A percentile compares a stretch with the other conserved stretches of the same genome.
Evolutionary conservation across 1,140 invertebrate genomes (phyloP).

Genomic region (Battus philenor): DNA sequence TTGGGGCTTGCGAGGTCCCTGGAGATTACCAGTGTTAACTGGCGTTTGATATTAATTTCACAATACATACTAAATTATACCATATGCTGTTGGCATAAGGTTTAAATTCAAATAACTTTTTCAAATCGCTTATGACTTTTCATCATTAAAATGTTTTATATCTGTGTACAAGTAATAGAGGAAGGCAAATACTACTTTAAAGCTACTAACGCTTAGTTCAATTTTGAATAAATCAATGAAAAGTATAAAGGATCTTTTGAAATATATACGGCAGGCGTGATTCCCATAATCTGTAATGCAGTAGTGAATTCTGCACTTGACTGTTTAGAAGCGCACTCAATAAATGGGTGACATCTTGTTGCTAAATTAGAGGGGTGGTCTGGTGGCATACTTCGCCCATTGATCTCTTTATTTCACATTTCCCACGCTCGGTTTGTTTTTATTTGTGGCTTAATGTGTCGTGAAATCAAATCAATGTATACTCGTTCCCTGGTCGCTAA

Average conservation of each 20-base stretch:
- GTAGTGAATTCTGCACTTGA: slow-evolving; percentile 68
- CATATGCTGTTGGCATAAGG: slow-evolving; percentile 6
- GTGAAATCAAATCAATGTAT: too few relatives aligned
- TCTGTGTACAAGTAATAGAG: too few relatives aligned
- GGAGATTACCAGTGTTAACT: slow-evolving; percentile 54
- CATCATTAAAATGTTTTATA: slow-evolving; percentile 9
- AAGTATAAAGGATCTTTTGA: slow-evolving; percentile 22
- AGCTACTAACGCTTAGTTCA: too few relatives aligned
- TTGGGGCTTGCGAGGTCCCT: slow-evolving; percentile 44
- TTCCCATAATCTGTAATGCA: slow-evolving; percentile 64
- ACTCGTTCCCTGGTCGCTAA: too few relatives aligned
- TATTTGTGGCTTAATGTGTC: slow-evolving; percentile 17
- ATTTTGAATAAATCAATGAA: slow-evolving; percentile 6
- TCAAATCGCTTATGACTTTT: slow-evolving; percentile 23
- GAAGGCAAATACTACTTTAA: too few relatives aligned
- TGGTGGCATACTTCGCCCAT: slow-evolving; percentile 1
- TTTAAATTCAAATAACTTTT: slow-evolving; percentile 14
- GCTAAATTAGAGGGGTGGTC: slow-evolving; percentile 40
- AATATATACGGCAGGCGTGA: slow-evolving; percentile 42
- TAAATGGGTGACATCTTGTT: slow-evolving; percentile 64
- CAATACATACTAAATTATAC: slow-evolving; percentile 16
- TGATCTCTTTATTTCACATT: slow-evolving; percentile 19
- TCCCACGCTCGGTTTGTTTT: slow-evolving; percentile 31
- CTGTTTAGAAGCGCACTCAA: slow-evolving; percentile 30
- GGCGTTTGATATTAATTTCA: slow-evolving; percentile 42